Percentiles rank a stretch among this genome's conserved stretches.
Conservation (phyloP, 64 coral and sea anemone species). For the Hydrozoanthus tunicans region DNA sequence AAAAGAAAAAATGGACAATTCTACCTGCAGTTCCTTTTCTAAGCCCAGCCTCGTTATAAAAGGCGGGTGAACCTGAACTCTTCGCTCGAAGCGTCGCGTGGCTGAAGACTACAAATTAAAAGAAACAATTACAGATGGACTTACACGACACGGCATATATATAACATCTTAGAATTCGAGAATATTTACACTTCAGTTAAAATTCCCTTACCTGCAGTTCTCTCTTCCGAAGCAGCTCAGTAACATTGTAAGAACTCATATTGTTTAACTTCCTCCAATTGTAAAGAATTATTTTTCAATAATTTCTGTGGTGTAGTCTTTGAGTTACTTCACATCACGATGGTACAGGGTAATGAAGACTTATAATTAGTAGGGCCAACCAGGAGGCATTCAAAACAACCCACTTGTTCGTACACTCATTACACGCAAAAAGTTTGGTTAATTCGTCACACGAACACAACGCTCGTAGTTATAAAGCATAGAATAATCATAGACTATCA, state of each 20-base stretch:
- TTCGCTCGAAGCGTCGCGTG: constrained; percentile 83
- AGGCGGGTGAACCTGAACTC: constrained; percentile 69
- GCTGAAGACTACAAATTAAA: constrained; percentile 74
- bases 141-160: background rate
- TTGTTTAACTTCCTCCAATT: background rate
- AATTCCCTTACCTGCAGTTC: constrained; percentile 10
- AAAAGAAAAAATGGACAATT: too few species aligned
- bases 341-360: background rate
- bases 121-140: background rate
- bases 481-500: constrained; percentile 3
- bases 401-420: background rate
- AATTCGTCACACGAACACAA: background rate
- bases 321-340: constrained; percentile 32
- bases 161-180: too few species aligned
- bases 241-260: constrained; percentile 33
- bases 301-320: background rate
- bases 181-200: background rate
- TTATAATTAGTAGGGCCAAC: background rate
- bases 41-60: constrained; percentile 83
- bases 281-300: background rate
- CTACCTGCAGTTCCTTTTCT: constrained; percentile 89
- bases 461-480: background rate
- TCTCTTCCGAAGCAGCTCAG: constrained; percentile 39
- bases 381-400: background rate
- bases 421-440: background rate